Evolutionary conservation across 2,888 invertebrate species (phyloP), one percentile per base, ranked within the genome.

Genomic region (Resseliella maxima): DNA sequence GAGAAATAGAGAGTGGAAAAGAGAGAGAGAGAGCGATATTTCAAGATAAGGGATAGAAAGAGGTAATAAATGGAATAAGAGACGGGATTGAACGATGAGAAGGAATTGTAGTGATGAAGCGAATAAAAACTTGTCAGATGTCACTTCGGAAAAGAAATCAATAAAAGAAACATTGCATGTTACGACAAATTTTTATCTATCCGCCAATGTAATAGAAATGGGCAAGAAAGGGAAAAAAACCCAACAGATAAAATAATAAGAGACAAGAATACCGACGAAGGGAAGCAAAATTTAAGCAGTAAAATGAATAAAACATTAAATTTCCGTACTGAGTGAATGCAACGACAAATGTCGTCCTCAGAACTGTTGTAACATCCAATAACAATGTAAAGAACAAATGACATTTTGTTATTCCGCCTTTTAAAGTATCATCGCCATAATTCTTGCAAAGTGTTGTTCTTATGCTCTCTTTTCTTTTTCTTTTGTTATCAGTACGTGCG

Each of bases 241-340:
- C 18, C 5, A 50, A 50, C 18, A 8, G 50, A 50, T 21, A 50
- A 18, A 18, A 50, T 18, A 24, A 59, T 24, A 24, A 6, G 18
- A 59, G 59, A 59, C 59, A 24, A 59, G 24, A 59, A 59, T 24
- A 59, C 59, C n/a, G 21, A 18, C 50, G 50, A 2, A 50, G 5
- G n/a, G 27, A 50, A 59, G 59, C 24, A 72, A 35, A 72, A 72
- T 27, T 31, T 72, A 72, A 72, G 72, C 72, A 72, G 12, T 72
- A 72, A 72, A 72, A 72, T 72, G 72, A 72, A 72, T 72, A 72
- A 72, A 72, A 72, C 72, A 72, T 72, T 72, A 72, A 72, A 72
- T 31, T 72, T 72, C n/a, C 31, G 72, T 31, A 15, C 15, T 31
- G 31, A 72, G 31, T 35, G n/a, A 72, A 72, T 72, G 72, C 72